These are phyloP conservation scores for Pyrgilauda ruficollis DNA, from an alignment of 2,113 vertebrate species.

Conservation along the genomic window DNA sequence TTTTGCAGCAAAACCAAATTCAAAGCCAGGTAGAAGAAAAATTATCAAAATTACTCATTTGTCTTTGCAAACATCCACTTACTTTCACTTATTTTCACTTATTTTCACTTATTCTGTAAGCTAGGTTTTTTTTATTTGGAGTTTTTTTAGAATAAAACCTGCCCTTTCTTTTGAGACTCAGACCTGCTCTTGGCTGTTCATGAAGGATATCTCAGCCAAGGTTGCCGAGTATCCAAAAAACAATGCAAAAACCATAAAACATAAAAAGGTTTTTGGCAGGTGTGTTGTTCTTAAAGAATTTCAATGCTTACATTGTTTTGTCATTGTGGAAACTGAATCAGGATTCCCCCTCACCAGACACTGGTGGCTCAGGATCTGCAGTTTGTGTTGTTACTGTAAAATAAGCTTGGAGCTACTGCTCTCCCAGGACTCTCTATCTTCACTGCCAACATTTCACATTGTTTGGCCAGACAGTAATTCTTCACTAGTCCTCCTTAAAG, in stretches of 20 bases:
- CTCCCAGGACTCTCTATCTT: background rate
- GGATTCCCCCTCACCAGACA: background rate
- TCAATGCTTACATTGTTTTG: background rate
- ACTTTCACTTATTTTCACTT: background rate
- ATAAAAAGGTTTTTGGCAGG: background rate
- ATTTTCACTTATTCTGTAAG: background rate
- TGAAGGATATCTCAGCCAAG: background rate
- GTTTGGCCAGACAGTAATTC: background rate
- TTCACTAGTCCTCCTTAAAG: background rate
- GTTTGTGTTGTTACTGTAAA: background rate
- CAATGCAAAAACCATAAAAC: background rate
- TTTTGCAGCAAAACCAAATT: background rate
- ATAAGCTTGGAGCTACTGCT: background rate
- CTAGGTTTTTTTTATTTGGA: rapidly evolving
- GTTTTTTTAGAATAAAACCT: background rate
- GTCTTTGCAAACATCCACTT: background rate
- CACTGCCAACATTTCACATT: background rate
- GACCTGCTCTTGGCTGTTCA: background rate
- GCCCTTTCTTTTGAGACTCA: background rate
- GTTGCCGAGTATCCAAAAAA: background rate
- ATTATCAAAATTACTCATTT: rapidly evolving
- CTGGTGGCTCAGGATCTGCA: background rate
- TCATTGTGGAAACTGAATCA: background rate
- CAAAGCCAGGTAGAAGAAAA: background rate
- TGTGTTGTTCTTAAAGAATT: background rate